Evolutionary conservation across 30 jellyfish, hydroid and myxozoan species (phyloP).

Genomic region (Aurelia aurita): DNA sequence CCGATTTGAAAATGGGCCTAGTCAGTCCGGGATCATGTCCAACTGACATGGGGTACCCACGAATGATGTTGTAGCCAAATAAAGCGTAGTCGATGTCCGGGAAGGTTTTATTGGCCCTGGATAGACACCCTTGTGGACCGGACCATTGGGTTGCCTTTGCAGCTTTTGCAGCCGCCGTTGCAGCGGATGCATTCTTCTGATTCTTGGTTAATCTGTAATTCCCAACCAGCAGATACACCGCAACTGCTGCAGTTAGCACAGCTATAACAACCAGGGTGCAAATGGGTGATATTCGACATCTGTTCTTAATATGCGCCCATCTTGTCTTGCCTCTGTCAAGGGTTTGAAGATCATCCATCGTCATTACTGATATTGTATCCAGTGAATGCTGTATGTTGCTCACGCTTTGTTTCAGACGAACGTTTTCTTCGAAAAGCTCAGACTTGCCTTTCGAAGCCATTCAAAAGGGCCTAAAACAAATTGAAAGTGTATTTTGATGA

Average conservation of each 20-base stretch:
- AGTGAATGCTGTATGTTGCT: neutral
- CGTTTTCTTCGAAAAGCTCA: constrained; percentile 43
- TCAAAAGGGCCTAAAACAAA: no score
- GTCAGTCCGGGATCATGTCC: constrained; percentile 87
- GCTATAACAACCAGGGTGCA: neutral
- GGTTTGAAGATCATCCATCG: constrained; percentile 10
- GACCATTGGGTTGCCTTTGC: neutral
- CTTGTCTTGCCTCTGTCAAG: neutral
- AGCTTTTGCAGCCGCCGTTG: neutral
- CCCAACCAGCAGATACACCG: constrained; percentile 15
- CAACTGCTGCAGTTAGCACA: neutral
- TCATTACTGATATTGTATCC: neutral
- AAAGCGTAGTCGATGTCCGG: constrained; percentile 82
- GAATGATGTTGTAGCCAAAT: constrained; percentile 69
- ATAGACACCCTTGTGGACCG: constrained; percentile 38
- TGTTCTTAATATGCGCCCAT: neutral
- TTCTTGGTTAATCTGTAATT: constrained; percentile 4
- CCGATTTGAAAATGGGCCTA: constrained; percentile 58
- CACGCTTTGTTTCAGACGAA: constrained; percentile 6
- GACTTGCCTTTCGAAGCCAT: neutral
- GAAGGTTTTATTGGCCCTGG: constrained; percentile 25
- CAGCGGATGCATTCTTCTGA: constrained; percentile 17
- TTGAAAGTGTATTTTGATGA: no score
- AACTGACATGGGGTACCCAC: constrained; percentile 69
- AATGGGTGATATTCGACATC: constrained; percentile 13